A percentile compares a stretch with the other conserved stretches of the same genome.
Conservation (phyloP, 1,140 invertebrate species). For the Pseudomyrmex flavicornis region DNA sequence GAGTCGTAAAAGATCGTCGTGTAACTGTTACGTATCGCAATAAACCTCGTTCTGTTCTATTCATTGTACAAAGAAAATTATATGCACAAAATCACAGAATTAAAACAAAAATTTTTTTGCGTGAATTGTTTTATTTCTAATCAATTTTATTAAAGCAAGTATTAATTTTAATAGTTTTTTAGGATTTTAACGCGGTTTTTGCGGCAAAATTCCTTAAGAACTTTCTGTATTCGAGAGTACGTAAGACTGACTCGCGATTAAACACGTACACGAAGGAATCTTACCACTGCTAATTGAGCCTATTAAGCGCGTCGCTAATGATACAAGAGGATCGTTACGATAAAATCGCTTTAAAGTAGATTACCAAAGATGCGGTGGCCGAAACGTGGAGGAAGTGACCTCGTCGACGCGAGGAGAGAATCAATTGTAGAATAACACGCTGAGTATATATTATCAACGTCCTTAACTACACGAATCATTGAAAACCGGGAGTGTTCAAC, state of each 20-base stretch:
- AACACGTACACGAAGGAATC: constrained; percentile 24
- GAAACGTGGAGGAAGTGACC: neutral
- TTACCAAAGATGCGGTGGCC: constrained; percentile 11
- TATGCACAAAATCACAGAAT: neutral
- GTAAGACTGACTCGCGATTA: constrained; percentile 21
- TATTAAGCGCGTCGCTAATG: constrained; percentile 24
- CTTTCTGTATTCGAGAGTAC: neutral
- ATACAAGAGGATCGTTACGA: constrained; percentile 1
- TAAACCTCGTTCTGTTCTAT: constrained; percentile 52
- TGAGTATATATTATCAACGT: neutral
- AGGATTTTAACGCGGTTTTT: neutral
- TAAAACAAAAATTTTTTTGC: constrained; percentile 23
- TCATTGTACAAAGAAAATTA: constrained; percentile 55
- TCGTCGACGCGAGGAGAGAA: neutral
- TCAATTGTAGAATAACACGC: constrained; percentile 35
- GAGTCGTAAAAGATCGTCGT: constrained; percentile 40
- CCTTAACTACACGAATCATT: neutral
- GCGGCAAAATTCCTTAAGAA: neutral
- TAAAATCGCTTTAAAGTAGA: constrained; percentile 30
- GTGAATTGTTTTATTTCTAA: too few species aligned
- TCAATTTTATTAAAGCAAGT: too few species aligned
- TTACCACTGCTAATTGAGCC: constrained; percentile 20
- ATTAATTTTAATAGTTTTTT: too few species aligned
- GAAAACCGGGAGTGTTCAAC: neutral
- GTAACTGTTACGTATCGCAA: constrained; percentile 28